phyloP scores from a whole-genome alignment of 2,888 invertebrate species.

The Drosophila bunnanda region DNA sequence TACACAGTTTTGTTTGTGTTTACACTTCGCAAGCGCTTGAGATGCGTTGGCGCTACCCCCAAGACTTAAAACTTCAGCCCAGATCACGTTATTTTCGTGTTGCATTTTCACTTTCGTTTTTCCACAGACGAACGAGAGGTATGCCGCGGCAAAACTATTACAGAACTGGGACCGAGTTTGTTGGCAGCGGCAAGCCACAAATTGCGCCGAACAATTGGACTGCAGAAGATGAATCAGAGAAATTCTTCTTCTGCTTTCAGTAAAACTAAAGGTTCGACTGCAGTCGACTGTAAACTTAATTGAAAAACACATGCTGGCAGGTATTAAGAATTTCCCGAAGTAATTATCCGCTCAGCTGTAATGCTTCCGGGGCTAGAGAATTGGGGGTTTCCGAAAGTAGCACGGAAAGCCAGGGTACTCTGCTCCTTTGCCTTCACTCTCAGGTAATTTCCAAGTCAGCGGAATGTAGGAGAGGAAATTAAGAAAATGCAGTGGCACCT shows the following conservation, averaged over 20 bases:
- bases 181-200: conserved; percentile 16
- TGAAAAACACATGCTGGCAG: conserved; percentile 25
- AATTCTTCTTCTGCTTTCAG: conserved; percentile 5
- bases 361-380: background rate
- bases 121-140: conserved; percentile 24
- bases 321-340: conserved; percentile 14
- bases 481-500: background rate
- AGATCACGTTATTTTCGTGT: conserved; percentile 69
- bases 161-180: conserved; percentile 29
- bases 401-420: background rate
- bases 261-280: background rate
- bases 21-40: conserved; percentile 52
- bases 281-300: conserved; percentile 25
- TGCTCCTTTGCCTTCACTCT: background rate
- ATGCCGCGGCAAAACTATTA: conserved; percentile 26
- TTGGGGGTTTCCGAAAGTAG: background rate
- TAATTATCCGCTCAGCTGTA: conserved; percentile 8
- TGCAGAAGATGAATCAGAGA: conserved; percentile 13
- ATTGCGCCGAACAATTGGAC: conserved; percentile 20
- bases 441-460: background rate
- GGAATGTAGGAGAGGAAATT: background rate
- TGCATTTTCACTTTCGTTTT: conserved; percentile 75
- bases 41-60: conserved; percentile 37
- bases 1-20: conserved; percentile 68
- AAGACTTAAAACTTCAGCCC: conserved; percentile 19